Conservation (phyloP, 2,797 vertebrate genomes). For the Cheirogaleus major region DNA sequence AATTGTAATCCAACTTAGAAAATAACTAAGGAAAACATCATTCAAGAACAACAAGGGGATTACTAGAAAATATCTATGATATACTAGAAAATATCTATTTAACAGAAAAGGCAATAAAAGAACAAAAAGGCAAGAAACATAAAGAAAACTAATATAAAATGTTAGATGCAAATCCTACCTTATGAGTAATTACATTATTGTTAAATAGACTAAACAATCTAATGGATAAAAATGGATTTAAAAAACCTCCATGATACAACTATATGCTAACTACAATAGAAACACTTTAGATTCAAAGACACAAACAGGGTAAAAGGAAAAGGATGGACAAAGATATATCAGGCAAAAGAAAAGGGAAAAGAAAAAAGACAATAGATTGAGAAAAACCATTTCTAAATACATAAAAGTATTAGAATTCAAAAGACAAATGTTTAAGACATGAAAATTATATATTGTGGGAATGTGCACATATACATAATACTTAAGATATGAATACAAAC, state of each 20-base stretch:
- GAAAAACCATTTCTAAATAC: not conserved
- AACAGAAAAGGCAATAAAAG: not conserved
- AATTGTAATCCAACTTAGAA: not conserved
- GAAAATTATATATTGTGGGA: not conserved
- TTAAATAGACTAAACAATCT: not conserved
- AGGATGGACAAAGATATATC: not conserved
- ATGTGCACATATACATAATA: not conserved
- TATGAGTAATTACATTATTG: not conserved
- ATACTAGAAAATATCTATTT: not conserved
- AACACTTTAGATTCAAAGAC: not conserved
- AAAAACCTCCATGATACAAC: not conserved
- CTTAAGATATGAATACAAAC: not conserved
- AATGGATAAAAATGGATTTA: not conserved
- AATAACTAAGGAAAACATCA: not conserved
- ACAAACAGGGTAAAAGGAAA: not conserved
- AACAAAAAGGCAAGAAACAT: not conserved
- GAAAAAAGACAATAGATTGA: not conserved
- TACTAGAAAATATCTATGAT: not conserved
- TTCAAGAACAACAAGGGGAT: not conserved
- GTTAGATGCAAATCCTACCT: not conserved
- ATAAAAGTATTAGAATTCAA: not conserved
- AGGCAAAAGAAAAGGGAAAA: not conserved
- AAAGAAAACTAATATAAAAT: constrained; percentile 7
- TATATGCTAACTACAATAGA: not conserved
- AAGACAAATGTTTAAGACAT: not conserved